These are phyloP conservation scores for Baronia brevicornis DNA, from an alignment of 2,888 invertebrate species.

Conservation along the genomic window DNA sequence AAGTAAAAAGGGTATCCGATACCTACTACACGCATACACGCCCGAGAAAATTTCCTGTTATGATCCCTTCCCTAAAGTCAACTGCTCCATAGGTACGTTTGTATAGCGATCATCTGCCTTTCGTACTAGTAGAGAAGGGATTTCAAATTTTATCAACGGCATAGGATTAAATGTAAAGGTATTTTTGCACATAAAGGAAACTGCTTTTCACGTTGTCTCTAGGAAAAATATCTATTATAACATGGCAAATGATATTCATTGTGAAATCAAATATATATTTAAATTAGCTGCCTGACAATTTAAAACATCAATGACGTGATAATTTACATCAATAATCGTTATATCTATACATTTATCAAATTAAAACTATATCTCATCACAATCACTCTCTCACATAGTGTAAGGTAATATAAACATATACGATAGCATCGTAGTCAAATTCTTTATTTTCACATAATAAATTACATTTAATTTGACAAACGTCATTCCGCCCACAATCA, in stretches of 20 bases:
- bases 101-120: conserved; percentile 59
- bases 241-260: not conserved
- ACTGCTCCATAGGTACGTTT: conserved; percentile 52
- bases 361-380: conserved; percentile 18
- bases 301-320: conserved; percentile 1
- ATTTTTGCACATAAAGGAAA: no score
- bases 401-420: conserved; percentile 24
- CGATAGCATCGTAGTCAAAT: no score
- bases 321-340: conserved; percentile 14
- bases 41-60: conserved; percentile 69
- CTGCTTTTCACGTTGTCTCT: no score
- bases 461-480: no score
- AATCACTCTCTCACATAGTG: conserved; percentile 27
- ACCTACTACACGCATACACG: conserved; percentile 64
- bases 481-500: no score
- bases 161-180: conserved; percentile 1
- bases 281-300: conserved; percentile 1
- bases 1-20: conserved; percentile 71
- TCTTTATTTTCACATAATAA: no score
- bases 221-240: not conserved
- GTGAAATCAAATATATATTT: conserved; percentile 4
- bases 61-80: conserved; percentile 68
- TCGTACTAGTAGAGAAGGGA: conserved; percentile 18
- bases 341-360: conserved; percentile 13
- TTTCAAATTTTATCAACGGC: conserved; percentile 15